Conservation (phyloP, 1,140 invertebrate species). For the Dendroctonus valens region DNA sequence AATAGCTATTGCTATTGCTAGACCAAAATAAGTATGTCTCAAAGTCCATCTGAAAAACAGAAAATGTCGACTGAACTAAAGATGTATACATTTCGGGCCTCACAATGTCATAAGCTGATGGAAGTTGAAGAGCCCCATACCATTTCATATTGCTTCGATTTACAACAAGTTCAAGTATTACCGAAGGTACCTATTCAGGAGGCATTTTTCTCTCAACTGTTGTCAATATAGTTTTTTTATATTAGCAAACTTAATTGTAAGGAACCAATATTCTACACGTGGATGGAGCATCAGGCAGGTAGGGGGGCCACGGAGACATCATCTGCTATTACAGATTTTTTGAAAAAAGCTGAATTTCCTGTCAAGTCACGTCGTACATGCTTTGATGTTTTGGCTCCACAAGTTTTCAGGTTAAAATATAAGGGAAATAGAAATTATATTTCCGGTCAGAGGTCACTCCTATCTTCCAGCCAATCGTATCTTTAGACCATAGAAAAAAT, state of each 20-base stretch:
- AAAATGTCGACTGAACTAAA: slow-evolving; percentile 1
- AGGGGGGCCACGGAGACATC: slow-evolving; percentile 17
- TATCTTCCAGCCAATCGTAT: slow-evolving; percentile 14
- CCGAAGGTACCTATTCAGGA: slow-evolving; percentile 38
- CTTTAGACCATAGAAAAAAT: slow-evolving; percentile 20
- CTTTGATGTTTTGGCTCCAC: slow-evolving; percentile 20
- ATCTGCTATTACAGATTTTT: slow-evolving; percentile 16
- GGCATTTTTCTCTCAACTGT: slow-evolving; percentile 30
- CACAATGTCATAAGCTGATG: slow-evolving; percentile 12
- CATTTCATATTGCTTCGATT: slow-evolving; percentile 34
- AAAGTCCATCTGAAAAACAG: neutral
- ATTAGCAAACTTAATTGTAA: slow-evolving; percentile 16
- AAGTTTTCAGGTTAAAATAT: slow-evolving; percentile 5
- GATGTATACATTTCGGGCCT: neutral
- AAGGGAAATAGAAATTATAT: slow-evolving; percentile 15
- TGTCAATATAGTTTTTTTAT: slow-evolving; percentile 25
- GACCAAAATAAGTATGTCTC: slow-evolving; percentile 11
- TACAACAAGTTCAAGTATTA: slow-evolving; percentile 39
- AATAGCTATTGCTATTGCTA: neutral
- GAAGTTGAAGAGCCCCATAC: slow-evolving; percentile 4
- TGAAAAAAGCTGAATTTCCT: slow-evolving; percentile 1
- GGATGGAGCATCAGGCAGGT: slow-evolving; percentile 27
- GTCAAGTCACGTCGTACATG: slow-evolving; percentile 7
- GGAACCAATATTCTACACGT: slow-evolving; percentile 28
- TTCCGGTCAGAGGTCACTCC: slow-evolving; percentile 19